Conservation (phyloP, 2,888 invertebrate species). For the Scaptomyza polygonia region DNA sequence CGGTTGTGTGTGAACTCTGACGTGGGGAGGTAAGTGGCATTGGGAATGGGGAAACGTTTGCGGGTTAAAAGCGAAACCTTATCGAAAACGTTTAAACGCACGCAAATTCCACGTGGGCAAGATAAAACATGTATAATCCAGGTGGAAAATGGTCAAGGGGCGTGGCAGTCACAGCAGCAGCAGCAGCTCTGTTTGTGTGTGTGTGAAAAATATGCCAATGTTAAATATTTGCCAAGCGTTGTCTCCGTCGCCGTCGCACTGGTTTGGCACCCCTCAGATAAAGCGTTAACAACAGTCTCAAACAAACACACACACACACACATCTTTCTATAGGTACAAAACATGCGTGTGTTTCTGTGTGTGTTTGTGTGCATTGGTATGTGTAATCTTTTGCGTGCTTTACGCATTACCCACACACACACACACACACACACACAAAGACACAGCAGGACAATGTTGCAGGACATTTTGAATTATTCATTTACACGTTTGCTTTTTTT, state of each 20-base stretch:
- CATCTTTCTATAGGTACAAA: too few species aligned
- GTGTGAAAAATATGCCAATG: constrained; percentile 79
- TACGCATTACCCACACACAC: constrained; percentile 72
- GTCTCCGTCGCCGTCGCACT: constrained; percentile 51
- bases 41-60: constrained; percentile 47
- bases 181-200: constrained; percentile 37
- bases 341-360: constrained; percentile 37
- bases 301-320: too few species aligned
- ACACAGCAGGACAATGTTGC: constrained; percentile 70
- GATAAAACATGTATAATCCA: constrained; percentile 79
- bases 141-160: constrained; percentile 53
- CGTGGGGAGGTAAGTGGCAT: not conserved
- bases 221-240: constrained; percentile 76
- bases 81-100: constrained; percentile 81
- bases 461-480: constrained; percentile 81
- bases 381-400: constrained; percentile 79
- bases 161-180: constrained; percentile 26
- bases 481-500: constrained; percentile 65
- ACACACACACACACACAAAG: constrained; percentile 29
- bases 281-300: constrained; percentile 75
- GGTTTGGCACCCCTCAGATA: constrained; percentile 75
- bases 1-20: constrained; percentile 10
- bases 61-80: constrained; percentile 80
- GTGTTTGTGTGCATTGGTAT: constrained; percentile 60
- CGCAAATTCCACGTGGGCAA: constrained; percentile 81